These are phyloP conservation scores for Zelleria hepariella DNA, from an alignment of 2,888 invertebrate genomes.

Conservation along the genomic window DNA sequence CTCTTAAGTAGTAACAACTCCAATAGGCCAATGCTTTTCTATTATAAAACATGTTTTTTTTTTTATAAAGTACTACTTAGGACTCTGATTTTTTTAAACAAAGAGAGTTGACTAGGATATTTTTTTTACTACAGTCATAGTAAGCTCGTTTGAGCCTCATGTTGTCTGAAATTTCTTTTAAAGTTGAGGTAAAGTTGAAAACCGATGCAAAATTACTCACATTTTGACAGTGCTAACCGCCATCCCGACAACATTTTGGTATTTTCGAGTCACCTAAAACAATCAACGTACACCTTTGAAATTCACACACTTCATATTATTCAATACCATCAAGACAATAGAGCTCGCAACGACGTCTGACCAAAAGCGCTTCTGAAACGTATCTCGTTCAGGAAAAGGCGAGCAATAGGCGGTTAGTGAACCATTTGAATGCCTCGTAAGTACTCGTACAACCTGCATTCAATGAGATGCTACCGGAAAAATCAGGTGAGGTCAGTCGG, in stretches of 20 bases:
- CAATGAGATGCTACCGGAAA: background rate
- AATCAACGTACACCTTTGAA: conserved; percentile 11
- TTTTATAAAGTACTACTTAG: too few relatives aligned
- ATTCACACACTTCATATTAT: background rate
- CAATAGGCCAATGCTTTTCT: too few relatives aligned
- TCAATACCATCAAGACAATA: background rate
- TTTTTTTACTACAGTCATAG: too few relatives aligned
- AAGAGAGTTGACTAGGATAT: too few relatives aligned
- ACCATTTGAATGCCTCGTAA: background rate
- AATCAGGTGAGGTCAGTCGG: background rate
- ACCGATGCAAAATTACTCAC: conserved; percentile 50
- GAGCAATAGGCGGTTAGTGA: background rate
- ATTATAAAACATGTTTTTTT: too few relatives aligned
- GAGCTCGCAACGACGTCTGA: background rate
- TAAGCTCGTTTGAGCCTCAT: too few relatives aligned
- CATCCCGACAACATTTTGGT: conserved; percentile 60
- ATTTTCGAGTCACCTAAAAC: conserved; percentile 26
- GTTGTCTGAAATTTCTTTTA: too few relatives aligned
- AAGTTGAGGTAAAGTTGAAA: too few relatives aligned
- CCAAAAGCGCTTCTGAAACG: background rate
- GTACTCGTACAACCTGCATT: background rate
- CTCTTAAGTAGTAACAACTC: too few relatives aligned
- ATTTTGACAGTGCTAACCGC: conserved; percentile 52
- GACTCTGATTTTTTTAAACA: too few relatives aligned
- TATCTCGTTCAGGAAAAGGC: background rate